phyloP scores from a whole-genome alignment of 2,113 vertebrate genomes.

The Syrmaticus mikado region DNA sequence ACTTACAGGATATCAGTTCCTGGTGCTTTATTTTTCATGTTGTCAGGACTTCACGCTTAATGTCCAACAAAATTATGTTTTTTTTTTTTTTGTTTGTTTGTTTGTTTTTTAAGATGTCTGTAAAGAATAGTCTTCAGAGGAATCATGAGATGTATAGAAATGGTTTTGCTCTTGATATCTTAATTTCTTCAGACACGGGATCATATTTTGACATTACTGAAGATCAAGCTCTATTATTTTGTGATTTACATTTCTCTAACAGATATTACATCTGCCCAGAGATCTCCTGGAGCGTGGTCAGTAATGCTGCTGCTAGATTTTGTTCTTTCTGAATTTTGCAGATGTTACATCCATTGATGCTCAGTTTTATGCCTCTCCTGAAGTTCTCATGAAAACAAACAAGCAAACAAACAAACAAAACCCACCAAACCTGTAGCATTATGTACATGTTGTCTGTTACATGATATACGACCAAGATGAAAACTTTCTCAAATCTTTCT shows the following conservation, averaged over 20 bases:
- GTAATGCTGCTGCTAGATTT: conserved; percentile 16
- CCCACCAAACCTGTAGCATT: neutral
- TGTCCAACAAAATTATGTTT: neutral
- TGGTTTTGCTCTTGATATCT: neutral
- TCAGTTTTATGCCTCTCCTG: conserved; percentile 7
- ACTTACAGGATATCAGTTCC: neutral
- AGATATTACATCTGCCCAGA: conserved; percentile 29
- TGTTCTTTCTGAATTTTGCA: conserved; percentile 36
- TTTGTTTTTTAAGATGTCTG: neutral
- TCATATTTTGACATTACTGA: neutral
- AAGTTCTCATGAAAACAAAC: neutral
- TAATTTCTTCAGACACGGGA: neutral
- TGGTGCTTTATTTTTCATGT: neutral
- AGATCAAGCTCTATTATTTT: neutral
- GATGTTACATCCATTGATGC: conserved; percentile 17
- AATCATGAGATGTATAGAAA: neutral
- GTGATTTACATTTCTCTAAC: conserved; percentile 14
- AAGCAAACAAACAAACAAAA: neutral
- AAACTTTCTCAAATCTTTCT: conserved; percentile 18
- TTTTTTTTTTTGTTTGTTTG: too few species aligned
- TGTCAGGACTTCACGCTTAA: neutral
- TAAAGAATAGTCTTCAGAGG: neutral
- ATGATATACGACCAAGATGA: neutral
- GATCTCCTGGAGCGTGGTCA: neutral
- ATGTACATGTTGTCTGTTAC: neutral